Evolutionary conservation across 2,888 invertebrate genomes (phyloP).

Genomic region (Coelopa pilipes): DNA sequence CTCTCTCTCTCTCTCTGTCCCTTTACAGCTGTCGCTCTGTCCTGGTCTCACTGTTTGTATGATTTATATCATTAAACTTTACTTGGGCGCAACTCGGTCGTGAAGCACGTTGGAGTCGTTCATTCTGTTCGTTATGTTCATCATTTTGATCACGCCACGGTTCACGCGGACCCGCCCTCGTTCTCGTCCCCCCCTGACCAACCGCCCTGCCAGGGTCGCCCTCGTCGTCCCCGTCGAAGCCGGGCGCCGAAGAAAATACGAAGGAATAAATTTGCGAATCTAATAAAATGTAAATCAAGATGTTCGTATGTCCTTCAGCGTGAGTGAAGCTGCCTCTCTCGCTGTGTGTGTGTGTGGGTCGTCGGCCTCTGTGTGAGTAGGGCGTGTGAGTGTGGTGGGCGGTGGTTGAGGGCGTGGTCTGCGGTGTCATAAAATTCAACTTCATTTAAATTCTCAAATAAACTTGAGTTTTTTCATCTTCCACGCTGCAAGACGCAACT

Average conservation of each 20-base stretch:
- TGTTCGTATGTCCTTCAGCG: constrained; percentile 26
- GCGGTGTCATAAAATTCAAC: constrained; percentile 41
- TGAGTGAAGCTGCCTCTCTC: too few relatives aligned
- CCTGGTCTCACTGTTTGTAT: constrained; percentile 20
- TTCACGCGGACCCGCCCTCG: not conserved
- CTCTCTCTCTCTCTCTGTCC: not conserved
- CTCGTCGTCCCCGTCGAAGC: not conserved
- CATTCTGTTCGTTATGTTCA: constrained; percentile 14
- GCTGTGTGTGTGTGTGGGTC: not conserved
- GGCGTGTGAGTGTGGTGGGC: not conserved
- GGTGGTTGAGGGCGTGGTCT: not conserved
- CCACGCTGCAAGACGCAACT: not conserved
- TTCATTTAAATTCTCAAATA: constrained; percentile 40
- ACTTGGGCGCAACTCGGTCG: constrained; percentile 31
- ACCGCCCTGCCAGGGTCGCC: not conserved
- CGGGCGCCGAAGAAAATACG: constrained; percentile 29
- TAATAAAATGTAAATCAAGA: constrained; percentile 46
- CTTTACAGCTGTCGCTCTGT: too few relatives aligned
- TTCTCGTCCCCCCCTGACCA: too few relatives aligned
- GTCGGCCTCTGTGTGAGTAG: not conserved
- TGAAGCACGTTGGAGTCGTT: constrained; percentile 32
- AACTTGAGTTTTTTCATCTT: constrained; percentile 9
- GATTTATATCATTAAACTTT: constrained; percentile 43
- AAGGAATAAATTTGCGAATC: constrained; percentile 43
- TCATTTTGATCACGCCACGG: constrained; percentile 28